These are phyloP conservation scores for Gryon sp. DNA, from an alignment of 1,140 invertebrate genomes.

Conservation along the genomic window DNA sequence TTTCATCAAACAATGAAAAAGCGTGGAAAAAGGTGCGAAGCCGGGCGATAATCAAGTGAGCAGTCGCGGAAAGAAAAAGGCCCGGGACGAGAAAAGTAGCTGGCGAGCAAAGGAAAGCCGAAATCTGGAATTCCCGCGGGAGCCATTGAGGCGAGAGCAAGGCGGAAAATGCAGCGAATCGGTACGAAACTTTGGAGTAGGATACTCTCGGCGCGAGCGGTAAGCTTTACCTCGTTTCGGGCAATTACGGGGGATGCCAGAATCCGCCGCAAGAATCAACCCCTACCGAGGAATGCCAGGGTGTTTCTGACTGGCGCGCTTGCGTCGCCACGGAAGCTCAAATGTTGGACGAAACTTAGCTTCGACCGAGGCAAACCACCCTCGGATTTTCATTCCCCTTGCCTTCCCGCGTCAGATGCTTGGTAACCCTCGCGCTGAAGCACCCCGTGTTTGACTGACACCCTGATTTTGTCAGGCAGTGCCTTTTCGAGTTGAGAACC, in stretches of 20 bases:
- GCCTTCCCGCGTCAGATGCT: conserved; percentile 4
- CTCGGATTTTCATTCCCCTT: conserved; percentile 22
- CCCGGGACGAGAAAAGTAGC: conserved; percentile 20
- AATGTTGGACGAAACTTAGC: conserved; percentile 47
- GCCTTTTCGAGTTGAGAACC: conserved; percentile 74
- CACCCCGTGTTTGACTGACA: background rate
- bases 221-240: conserved; percentile 78
- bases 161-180: conserved; percentile 62
- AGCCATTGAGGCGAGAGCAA: conserved; percentile 57
- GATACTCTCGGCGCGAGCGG: conserved; percentile 69
- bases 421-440: conserved; percentile 1
- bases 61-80: conserved; percentile 16
- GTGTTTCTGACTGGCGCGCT: conserved; percentile 45
- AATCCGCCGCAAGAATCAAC: conserved; percentile 79
- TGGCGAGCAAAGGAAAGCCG: conserved; percentile 26
- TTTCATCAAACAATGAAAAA: background rate
- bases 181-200: conserved; percentile 59
- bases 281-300: conserved; percentile 63
- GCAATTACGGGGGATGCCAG: conserved; percentile 77
- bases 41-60: conserved; percentile 36
- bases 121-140: conserved; percentile 58
- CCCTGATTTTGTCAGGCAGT: too few relatives aligned
- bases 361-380: conserved; percentile 47
- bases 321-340: conserved; percentile 44
- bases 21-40: background rate